These are phyloP conservation scores for Triops cancriformis DNA, from an alignment of 1,140 invertebrate species.

Conservation along the genomic window DNA sequence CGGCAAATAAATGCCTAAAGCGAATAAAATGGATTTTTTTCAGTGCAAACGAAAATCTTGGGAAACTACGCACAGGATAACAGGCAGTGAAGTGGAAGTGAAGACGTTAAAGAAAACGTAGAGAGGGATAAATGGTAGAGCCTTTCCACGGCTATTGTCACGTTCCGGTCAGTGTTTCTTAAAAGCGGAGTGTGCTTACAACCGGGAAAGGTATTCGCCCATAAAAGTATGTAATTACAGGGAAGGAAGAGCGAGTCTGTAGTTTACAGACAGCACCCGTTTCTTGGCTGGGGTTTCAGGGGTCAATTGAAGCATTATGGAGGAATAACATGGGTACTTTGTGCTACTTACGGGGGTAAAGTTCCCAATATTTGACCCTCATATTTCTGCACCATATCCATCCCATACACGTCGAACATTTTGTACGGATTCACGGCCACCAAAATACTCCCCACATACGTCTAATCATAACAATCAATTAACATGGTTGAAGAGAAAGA, in stretches of 20 bases:
- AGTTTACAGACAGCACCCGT: neutral
- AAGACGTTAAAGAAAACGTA: neutral
- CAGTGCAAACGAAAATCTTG: slow-evolving; percentile 18
- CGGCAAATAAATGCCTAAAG: slow-evolving; percentile 78
- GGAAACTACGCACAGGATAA: neutral
- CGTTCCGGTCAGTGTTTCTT: neutral
- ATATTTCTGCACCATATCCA: slow-evolving; percentile 90
- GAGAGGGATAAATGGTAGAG: neutral
- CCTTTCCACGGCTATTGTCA: neutral
- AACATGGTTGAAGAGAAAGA: neutral
- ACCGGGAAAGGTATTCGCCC: neutral
- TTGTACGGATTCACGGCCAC: slow-evolving; percentile 94
- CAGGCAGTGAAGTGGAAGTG: neutral
- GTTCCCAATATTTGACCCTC: slow-evolving; percentile 80
- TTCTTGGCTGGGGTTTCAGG: neutral
- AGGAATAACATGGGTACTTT: neutral
- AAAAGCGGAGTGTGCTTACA: neutral
- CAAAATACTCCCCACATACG: slow-evolving; percentile 89
- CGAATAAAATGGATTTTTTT: slow-evolving; percentile 25
- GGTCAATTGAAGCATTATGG: neutral
- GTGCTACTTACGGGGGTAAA: slow-evolving; percentile 62
- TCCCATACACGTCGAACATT: slow-evolving; percentile 91
- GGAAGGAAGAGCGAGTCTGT: neutral
- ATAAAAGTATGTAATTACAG: neutral
- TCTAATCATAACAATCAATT: slow-evolving; percentile 45